Evolutionary conservation across 2,113 vertebrate species (phyloP).

Genomic region (Ceyx margarethae): DNA sequence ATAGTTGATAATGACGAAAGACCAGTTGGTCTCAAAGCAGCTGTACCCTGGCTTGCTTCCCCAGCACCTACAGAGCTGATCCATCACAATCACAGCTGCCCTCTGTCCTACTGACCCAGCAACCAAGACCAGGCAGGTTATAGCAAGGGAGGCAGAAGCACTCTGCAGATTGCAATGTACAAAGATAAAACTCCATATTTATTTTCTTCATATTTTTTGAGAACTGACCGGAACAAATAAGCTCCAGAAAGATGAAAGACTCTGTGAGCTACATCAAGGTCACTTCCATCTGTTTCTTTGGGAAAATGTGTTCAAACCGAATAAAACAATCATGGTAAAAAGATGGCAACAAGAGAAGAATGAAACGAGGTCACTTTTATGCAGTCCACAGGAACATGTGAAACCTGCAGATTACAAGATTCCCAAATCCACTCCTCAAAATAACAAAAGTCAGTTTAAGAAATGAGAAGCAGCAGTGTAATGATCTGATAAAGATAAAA

Average conservation of each 20-base stretch:
- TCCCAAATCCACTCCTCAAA: neutral
- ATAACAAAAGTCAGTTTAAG: neutral
- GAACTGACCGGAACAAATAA: neutral
- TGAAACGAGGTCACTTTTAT: neutral
- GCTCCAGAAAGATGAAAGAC: neutral
- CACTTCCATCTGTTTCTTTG: neutral
- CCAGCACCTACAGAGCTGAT: neutral
- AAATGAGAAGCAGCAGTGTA: neutral
- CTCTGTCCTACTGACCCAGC: neutral
- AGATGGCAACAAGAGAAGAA: neutral
- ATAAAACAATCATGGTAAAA: neutral
- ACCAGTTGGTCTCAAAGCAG: neutral
- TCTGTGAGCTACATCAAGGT: neutral
- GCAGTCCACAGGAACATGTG: neutral
- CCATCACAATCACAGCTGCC: rapidly evolving
- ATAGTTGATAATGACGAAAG: neutral
- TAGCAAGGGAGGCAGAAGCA: neutral
- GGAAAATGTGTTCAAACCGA: neutral
- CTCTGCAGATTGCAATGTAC: neutral
- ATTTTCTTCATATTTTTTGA: neutral
- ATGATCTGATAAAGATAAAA: neutral
- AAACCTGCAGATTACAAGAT: neutral
- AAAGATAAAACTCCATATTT: neutral
- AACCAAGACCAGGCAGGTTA: neutral
- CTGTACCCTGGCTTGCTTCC: neutral